Evolutionary conservation across 2,797 vertebrate species (phyloP), one percentile per base, ranked within the genome.

Genomic region (Phoeniculus purpureus): DNA sequence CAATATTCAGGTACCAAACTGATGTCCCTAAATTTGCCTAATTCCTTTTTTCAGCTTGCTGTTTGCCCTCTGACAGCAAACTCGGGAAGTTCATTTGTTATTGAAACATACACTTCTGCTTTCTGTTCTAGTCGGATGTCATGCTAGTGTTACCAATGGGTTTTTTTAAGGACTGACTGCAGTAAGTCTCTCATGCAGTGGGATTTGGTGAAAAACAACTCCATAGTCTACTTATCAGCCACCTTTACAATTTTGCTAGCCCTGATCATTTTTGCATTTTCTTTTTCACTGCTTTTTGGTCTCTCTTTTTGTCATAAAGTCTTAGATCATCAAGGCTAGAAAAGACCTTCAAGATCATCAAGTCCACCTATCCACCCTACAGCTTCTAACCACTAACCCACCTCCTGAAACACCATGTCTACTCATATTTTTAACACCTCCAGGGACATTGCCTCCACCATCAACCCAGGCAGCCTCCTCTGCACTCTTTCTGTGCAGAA

Each of bases 161-260:
- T 37, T 37, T 20, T 86, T 72, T 56, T 40, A 87, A 70, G 26
- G 17, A 77, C 2, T 62, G 48, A 45, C 40, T 40, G 21, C 17
- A 71, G 10, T 52, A 62, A 60, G 29, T 31, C 4, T n/a, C 40
- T 67, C 50, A 77, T 0, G 0, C 25, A 16, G 47, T 23, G 7
- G 19, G n/a, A 71, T 43, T 34, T 67, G n/a, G 10, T 56, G 22
- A 87, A 87, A 52, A 87, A 20, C 32, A 37, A 10, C 10, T 80
- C 10, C 26, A 65, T 5, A 17, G 32, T 66, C 29, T 74, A 40
- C 9, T 85, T 60, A 52, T 2, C 23, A 19, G 47, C 11, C 12
- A 59, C 16, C 23, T 59, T 83, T 47, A 83, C 21, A 56, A 40
- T 29, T 77, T 45, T 47, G 47, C 31, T 85, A 77, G 22, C 17